phyloP scores from a whole-genome alignment of 2,888 invertebrate genomes.

The Phengaris arion region DNA sequence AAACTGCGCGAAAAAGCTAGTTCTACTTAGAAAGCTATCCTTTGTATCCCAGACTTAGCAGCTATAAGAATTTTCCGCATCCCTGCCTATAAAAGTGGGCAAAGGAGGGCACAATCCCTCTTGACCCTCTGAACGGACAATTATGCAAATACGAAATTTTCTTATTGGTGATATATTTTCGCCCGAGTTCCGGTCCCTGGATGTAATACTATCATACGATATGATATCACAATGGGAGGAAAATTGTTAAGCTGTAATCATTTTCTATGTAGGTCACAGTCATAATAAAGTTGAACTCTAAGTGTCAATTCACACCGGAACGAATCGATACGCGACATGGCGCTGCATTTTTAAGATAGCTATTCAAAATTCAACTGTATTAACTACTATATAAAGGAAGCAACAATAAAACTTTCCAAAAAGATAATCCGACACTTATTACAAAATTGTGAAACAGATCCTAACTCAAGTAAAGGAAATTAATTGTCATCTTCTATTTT shows the following conservation, averaged over 20 bases:
- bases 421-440: too few species aligned
- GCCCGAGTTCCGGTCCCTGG: slow-evolving; percentile 33
- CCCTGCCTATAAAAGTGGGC: slow-evolving; percentile 29
- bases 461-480: neutral
- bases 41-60: slow-evolving; percentile 3
- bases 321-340: too few species aligned
- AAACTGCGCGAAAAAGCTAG: too few species aligned
- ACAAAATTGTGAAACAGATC: too few species aligned
- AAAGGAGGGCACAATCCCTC: slow-evolving; percentile 33
- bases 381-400: too few species aligned
- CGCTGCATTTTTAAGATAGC: too few species aligned
- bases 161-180: slow-evolving; percentile 39
- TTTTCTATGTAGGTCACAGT: neutral
- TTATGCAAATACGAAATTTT: slow-evolving; percentile 38
- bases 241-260: neutral
- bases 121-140: slow-evolving; percentile 35
- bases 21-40: neutral
- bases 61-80: slow-evolving; percentile 17
- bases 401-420: too few species aligned
- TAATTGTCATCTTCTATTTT: neutral
- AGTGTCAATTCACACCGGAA: too few species aligned
- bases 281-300: neutral
- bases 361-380: too few species aligned
- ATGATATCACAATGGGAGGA: neutral
- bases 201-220: slow-evolving; percentile 1